A percentile compares a stretch with the other conserved stretches of the same genome.
These are phyloP conservation scores for Heliconius charithonia DNA, from an alignment of 2,888 invertebrate genomes.

Conservation along the genomic window DNA sequence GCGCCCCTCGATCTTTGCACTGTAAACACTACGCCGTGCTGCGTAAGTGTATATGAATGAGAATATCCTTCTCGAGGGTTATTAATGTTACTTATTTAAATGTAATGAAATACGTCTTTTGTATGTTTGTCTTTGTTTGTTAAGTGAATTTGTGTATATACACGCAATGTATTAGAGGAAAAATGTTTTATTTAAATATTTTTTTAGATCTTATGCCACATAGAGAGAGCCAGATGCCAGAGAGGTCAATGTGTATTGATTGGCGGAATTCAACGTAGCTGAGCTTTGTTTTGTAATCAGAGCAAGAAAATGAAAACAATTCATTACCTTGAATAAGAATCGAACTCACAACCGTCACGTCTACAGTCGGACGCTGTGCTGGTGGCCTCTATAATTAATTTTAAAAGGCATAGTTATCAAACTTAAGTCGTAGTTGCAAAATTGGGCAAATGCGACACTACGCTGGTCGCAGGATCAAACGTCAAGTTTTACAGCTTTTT, in stretches of 20 bases:
- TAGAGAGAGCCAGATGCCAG: too few species aligned
- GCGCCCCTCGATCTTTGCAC: slow-evolving; percentile 65
- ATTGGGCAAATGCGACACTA: too few species aligned
- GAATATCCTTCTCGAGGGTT: background rate
- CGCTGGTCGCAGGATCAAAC: background rate
- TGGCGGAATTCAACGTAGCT: background rate
- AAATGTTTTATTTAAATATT: background rate
- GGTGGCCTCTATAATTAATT: too few species aligned
- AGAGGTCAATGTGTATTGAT: background rate
- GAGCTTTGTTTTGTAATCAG: background rate
- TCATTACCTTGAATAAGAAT: background rate
- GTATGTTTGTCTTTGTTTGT: background rate
- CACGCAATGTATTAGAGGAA: background rate
- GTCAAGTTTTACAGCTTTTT: background rate
- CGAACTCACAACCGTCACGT: background rate
- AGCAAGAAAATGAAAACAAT: background rate
- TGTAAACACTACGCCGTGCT: slow-evolving; percentile 56
- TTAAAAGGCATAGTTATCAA: background rate
- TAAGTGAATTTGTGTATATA: too few species aligned
- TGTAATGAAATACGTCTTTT: background rate
- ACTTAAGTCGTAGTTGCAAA: background rate
- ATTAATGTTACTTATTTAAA: background rate
- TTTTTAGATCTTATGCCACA: background rate
- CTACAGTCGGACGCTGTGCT: background rate
- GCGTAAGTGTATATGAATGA: slow-evolving; percentile 22